Evolutionary conservation across 2,113 vertebrate species (phyloP).

Genomic region (Falcunculus frontatus): DNA sequence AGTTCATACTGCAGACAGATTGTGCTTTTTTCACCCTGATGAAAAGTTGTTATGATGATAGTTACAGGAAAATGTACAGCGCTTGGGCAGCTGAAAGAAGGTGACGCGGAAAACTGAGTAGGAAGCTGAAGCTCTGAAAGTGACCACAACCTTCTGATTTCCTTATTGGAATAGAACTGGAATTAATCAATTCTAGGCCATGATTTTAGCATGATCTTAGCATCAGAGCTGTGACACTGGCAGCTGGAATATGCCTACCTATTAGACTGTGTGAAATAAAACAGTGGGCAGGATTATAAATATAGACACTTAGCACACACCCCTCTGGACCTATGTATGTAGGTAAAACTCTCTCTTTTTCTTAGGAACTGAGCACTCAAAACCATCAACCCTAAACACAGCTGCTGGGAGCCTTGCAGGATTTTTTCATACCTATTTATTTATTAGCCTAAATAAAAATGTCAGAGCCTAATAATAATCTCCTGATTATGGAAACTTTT

Average conservation of each 20-base stretch:
- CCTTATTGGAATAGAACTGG: neutral
- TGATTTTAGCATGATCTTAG: neutral
- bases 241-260: neutral
- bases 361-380: neutral
- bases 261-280: neutral
- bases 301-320: neutral
- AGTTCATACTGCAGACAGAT: neutral
- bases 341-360: neutral
- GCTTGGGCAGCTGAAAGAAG: neutral
- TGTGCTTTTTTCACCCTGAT: neutral
- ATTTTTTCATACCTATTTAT: neutral
- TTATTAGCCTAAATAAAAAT: slow-evolving; percentile 31
- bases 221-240: neutral
- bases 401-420: neutral
- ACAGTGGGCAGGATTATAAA: neutral
- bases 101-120: neutral
- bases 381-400: neutral
- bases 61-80: neutral
- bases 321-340: neutral
- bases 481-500: neutral
- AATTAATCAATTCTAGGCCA: neutral
- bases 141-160: neutral
- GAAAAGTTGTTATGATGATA: neutral
- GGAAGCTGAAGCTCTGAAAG: neutral
- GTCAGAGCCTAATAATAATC: neutral